These are phyloP conservation scores for Pristionchus mayeri DNA, from an alignment of 2,888 invertebrate species.

Conservation along the genomic window DNA sequence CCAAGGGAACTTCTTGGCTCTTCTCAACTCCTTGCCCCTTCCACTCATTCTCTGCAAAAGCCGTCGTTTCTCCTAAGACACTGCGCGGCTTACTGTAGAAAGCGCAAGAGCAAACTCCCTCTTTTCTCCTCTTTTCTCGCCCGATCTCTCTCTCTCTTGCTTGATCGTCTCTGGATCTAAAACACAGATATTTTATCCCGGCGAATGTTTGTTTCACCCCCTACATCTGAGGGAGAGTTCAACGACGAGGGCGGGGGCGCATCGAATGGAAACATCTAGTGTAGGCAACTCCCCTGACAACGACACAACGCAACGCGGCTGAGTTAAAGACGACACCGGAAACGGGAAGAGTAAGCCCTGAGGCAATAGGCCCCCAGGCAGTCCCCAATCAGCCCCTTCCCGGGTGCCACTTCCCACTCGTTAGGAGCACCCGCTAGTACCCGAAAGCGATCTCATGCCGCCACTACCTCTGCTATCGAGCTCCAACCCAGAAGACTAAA, in stretches of 20 bases:
- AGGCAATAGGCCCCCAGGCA: neutral
- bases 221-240: too few relatives aligned
- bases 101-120: slow-evolving; percentile 21
- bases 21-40: neutral
- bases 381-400: neutral
- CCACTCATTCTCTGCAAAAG: slow-evolving; percentile 4
- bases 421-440: too few relatives aligned
- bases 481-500: too few relatives aligned
- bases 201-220: too few relatives aligned
- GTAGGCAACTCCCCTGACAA: neutral
- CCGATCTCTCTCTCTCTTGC: neutral
- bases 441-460: too few relatives aligned
- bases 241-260: too few relatives aligned
- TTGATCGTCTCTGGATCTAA: too few relatives aligned
- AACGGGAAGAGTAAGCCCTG: neutral
- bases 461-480: too few relatives aligned
- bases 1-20: neutral
- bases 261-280: neutral
- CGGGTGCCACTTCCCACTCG: neutral
- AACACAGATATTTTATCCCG: too few relatives aligned
- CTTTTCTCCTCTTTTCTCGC: slow-evolving; percentile 5
- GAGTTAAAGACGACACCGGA: neutral
- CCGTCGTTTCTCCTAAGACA: neutral
- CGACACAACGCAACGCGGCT: neutral
- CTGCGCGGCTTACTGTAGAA: slow-evolving; percentile 22